These are phyloP conservation scores for Saimiri boliviensis DNA, from an alignment of 2,113 vertebrate genomes.

Conservation along the genomic window DNA sequence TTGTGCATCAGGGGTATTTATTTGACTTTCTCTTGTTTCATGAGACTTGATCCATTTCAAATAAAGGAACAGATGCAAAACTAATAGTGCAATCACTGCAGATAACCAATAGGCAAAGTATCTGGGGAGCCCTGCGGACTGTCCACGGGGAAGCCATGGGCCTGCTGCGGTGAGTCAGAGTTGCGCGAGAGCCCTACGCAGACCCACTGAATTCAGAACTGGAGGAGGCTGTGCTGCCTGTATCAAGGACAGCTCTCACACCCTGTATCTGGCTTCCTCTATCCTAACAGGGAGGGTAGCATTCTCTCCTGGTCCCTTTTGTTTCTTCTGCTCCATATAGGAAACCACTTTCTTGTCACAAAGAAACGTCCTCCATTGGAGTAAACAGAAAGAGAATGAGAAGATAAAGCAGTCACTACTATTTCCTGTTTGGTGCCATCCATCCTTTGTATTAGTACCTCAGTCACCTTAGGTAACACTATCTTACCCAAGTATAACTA, in stretches of 20 bases:
- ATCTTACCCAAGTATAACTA: not conserved
- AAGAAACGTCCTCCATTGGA: not conserved
- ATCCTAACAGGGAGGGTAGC: not conserved
- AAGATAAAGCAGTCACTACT: not conserved
- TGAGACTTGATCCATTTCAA: slow-evolving; percentile 46
- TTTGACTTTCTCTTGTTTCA: slow-evolving; percentile 35
- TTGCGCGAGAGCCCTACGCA: not conserved
- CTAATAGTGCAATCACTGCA: not conserved
- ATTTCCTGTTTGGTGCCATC: not conserved
- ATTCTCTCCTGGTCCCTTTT: not conserved
- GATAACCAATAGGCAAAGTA: not conserved
- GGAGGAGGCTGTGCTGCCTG: too few species aligned
- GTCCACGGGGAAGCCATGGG: not conserved
- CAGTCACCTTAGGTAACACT: not conserved
- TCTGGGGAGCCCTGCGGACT: not conserved
- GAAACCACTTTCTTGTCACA: not conserved
- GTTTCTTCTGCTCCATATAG: not conserved
- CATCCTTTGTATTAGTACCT: not conserved
- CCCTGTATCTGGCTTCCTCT: not conserved
- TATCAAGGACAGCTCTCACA: not conserved
- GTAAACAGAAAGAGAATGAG: not conserved
- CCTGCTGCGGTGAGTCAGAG: not conserved
- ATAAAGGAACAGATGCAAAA: slow-evolving; percentile 61
- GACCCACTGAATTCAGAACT: not conserved
- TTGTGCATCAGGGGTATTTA: not conserved